These are phyloP conservation scores for Actinostola sp. DNA, from an alignment of 92 coral and sea anemone genomes.

Conservation along the genomic window DNA sequence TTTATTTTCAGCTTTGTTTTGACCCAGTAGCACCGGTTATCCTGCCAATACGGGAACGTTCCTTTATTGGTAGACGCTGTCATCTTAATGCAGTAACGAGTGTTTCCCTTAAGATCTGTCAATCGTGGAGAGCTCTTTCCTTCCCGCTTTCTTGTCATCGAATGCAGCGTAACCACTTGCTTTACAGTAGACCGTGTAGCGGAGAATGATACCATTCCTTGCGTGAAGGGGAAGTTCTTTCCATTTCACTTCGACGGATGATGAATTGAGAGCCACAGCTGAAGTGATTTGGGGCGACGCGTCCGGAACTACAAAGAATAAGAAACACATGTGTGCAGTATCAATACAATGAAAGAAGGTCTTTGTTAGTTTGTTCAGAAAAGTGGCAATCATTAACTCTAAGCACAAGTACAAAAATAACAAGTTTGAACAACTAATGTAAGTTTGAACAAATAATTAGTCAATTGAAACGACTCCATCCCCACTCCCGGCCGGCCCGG, in stretches of 20 bases:
- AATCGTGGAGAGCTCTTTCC: not conserved
- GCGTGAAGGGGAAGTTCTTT: conserved; percentile 32
- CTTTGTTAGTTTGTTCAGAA: too few relatives aligned
- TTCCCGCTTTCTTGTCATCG: not conserved
- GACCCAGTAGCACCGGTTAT: conserved; percentile 10
- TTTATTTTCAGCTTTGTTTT: not conserved
- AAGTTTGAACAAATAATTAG: too few relatives aligned
- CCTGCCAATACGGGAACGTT: conserved; percentile 10
- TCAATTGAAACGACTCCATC: too few relatives aligned
- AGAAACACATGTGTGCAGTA: not conserved
- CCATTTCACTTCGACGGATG: conserved; percentile 33
- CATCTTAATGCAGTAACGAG: conserved; percentile 21
- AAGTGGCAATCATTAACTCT: too few relatives aligned
- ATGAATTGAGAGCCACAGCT: conserved; percentile 2
- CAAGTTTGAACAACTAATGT: too few relatives aligned
- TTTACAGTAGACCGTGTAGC: conserved; percentile 13
- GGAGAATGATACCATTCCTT: conserved; percentile 21
- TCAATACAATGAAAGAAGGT: not conserved
- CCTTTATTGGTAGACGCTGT: conserved; percentile 32
- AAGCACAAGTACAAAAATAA: too few relatives aligned
- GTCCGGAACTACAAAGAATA: conserved; percentile 33
- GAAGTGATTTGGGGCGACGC: conserved; percentile 59
- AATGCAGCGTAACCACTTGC: not conserved
- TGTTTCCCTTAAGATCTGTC: conserved; percentile 2
- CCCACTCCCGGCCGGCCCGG: too few relatives aligned